These are phyloP conservation scores for Somateria mollissima DNA, from an alignment of 2,797 vertebrate species.

Conservation along the genomic window DNA sequence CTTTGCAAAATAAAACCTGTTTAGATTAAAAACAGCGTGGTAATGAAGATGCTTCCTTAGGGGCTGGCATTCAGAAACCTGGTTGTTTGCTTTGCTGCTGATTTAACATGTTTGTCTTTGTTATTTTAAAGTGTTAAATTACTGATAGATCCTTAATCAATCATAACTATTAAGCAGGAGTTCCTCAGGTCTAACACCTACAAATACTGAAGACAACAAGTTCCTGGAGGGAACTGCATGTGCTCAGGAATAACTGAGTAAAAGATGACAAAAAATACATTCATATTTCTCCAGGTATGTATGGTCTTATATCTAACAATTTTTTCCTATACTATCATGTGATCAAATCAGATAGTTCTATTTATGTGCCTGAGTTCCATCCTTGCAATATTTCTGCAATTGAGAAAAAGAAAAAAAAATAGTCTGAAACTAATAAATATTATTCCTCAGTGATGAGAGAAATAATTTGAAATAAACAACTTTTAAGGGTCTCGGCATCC, in stretches of 20 bases:
- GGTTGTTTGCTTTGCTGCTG: neutral
- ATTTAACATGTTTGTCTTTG: neutral
- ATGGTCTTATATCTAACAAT: fast-evolving
- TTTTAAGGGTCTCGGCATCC: neutral
- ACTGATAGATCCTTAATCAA: neutral
- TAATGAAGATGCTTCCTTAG: neutral
- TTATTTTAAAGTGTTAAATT: neutral
- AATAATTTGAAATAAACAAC: neutral
- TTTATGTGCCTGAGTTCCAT: neutral
- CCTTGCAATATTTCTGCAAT: neutral
- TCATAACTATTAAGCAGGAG: neutral
- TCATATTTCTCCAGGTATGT: neutral
- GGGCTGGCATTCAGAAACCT: neutral
- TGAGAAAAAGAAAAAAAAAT: neutral
- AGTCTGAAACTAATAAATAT: neutral
- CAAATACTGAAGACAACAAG: neutral
- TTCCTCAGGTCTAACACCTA: neutral
- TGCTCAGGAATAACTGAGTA: neutral
- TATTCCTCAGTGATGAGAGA: neutral
- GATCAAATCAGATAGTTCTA: neutral
- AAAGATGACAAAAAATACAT: neutral
- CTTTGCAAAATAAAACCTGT: neutral
- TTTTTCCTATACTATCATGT: neutral
- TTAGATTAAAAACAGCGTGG: neutral
- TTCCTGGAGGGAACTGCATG: fast-evolving